Evolutionary conservation across 2,888 invertebrate genomes (phyloP), one percentile per base, ranked within the genome.

Genomic region (Linhomoeus sp.): DNA sequence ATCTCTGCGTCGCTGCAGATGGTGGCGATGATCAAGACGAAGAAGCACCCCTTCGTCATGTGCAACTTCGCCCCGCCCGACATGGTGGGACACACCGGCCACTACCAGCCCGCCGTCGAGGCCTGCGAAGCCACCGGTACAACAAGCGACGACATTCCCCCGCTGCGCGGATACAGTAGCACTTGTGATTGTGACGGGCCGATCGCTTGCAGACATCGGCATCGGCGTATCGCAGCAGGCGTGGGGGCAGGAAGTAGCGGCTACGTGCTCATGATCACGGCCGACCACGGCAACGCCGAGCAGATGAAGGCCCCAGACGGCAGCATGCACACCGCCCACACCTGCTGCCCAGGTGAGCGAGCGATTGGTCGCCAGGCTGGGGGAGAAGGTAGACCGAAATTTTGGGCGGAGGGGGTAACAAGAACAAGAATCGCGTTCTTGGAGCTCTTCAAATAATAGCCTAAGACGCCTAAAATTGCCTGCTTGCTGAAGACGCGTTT

Each of bases 41-140:
- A 58, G n/a, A 62, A 62, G 35, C 64, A 67, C 53, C 64, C 64
- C 12, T 70, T 70, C 55, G 57, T 68, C 3, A 69, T 68, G 69
- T 68, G 67, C 57, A 68, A 68, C 53, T 68, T 68, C 53, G 69
- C 68, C 3, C 67, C 68, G n/a, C 69, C 69, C 14, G 68, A 68
- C 52, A 68, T 68, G 68, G 68, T 68, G 38, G 68, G 68, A 7
- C 68, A 68, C 52, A 69, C 69, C 3, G 68, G 68, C 22, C 58
- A 60, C 49, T 67, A 67, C 51, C 67, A 67, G 40, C 56, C 65
- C 5, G 59, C 66, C 0, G 58, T 67, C 15, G 63, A 53, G 41
- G 67, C 65, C 17, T 54, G 54, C 36, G 54, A 55, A 45, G 58
- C 58, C 12, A 63, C 63, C n/a, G 61, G 61, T n/a, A n/a, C n/a